A percentile compares a stretch with the other conserved stretches of the same genome.
Conservation (phyloP, 2,797 vertebrate genomes). For the Petrocephalus schoutedeni region DNA sequence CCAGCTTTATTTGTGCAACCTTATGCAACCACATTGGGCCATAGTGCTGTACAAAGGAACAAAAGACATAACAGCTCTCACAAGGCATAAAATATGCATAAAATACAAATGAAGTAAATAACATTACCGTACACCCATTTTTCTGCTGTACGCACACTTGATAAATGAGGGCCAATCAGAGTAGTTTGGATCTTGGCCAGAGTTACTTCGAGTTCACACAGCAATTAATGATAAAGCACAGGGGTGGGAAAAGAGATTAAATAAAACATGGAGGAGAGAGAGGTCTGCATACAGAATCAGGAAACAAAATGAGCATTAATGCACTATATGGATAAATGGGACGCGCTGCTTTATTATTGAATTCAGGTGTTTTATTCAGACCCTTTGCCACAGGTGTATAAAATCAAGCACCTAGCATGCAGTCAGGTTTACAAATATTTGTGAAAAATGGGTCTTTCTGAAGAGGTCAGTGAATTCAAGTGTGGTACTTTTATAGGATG, state of each 20-base stretch:
- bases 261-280: neutral
- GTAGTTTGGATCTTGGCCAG: neutral
- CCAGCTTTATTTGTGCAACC: too few species aligned
- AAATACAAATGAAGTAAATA: too few species aligned
- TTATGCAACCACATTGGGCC: too few species aligned
- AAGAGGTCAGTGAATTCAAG: neutral
- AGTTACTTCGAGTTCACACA: neutral
- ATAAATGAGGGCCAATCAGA: neutral
- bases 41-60: too few species aligned
- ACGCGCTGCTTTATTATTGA: neutral
- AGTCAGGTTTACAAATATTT: neutral
- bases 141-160: too few species aligned
- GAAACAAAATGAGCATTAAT: neutral
- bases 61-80: too few species aligned
- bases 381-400: neutral
- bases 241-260: neutral
- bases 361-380: neutral
- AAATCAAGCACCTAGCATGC: neutral
- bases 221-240: neutral
- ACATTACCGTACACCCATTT: too few species aligned
- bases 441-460: neutral
- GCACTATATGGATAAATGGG: neutral
- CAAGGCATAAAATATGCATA: too few species aligned
- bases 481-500: neutral
- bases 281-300: neutral